Evolutionary conservation across 2,888 invertebrate species (phyloP).

Genomic region (Phalangium opilio): DNA sequence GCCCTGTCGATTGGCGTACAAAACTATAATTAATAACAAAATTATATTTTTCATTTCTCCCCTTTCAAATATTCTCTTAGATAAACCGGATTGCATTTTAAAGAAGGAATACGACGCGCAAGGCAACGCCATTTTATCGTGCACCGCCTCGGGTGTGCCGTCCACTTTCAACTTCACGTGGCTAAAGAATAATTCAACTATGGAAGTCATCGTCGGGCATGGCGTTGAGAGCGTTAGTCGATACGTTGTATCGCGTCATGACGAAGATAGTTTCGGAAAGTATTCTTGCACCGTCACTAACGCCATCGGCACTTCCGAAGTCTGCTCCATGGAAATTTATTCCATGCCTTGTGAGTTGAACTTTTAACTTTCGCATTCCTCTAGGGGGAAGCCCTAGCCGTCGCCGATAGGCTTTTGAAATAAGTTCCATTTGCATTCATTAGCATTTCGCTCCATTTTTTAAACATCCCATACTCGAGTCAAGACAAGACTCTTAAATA

Average conservation of each 20-base stretch:
- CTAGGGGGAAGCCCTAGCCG: too few relatives aligned
- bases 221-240: slow-evolving; percentile 40
- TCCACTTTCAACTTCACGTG: slow-evolving; percentile 59
- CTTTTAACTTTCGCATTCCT: too few relatives aligned
- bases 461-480: too few relatives aligned
- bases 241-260: slow-evolving; percentile 24
- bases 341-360: slow-evolving; percentile 13
- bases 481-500: too few relatives aligned
- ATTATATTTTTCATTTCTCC: too few relatives aligned
- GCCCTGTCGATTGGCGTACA: too few relatives aligned
- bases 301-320: slow-evolving; percentile 48
- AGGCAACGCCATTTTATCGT: slow-evolving; percentile 59
- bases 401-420: too few relatives aligned
- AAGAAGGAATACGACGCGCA: slow-evolving; percentile 48
- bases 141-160: slow-evolving; percentile 68
- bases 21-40: too few relatives aligned
- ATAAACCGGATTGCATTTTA: slow-evolving; percentile 67
- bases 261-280: slow-evolving; percentile 38
- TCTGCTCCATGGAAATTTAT: slow-evolving; percentile 29
- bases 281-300: slow-evolving; percentile 76
- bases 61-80: too few relatives aligned
- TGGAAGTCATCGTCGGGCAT: slow-evolving; percentile 46
- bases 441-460: too few relatives aligned
- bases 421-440: too few relatives aligned
- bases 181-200: slow-evolving; percentile 58